Evolutionary conservation across 2,113 vertebrate genomes (phyloP).

Genomic region (Cyanistes caeruleus): DNA sequence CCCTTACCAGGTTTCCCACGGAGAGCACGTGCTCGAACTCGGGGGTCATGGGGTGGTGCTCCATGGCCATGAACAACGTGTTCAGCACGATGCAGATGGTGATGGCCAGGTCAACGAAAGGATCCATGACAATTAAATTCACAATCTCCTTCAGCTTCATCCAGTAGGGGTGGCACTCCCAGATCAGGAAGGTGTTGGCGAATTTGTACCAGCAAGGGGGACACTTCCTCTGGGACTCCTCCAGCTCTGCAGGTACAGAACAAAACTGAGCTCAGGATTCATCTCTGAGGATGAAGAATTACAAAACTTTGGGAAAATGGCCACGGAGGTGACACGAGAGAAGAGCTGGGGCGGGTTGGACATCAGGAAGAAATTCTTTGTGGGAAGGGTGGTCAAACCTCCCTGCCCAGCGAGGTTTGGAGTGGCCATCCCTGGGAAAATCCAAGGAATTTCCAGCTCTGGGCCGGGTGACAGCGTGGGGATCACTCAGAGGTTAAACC

Average conservation of each 20-base stretch:
- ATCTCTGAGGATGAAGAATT: background rate
- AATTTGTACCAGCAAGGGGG: slow-evolving; percentile 99
- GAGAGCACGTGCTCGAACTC: slow-evolving; percentile 84
- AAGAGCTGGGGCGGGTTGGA: background rate
- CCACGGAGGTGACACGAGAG: fast-evolving
- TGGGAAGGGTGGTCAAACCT: no score
- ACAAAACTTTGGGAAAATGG: background rate
- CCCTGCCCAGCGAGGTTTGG: background rate
- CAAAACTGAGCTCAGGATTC: background rate
- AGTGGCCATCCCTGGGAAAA: background rate
- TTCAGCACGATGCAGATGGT: slow-evolving; percentile 99
- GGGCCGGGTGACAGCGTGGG: fast-evolving
- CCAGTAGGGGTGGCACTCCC: slow-evolving; percentile 94
- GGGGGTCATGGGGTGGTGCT: slow-evolving; percentile 93
- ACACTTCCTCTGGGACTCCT: slow-evolving; percentile 95
- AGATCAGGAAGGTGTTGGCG: slow-evolving; percentile 92
- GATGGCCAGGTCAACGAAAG: slow-evolving; percentile 96
- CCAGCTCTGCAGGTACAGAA: slow-evolving; percentile 82
- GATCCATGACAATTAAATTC: slow-evolving; percentile 96
- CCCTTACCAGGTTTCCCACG: slow-evolving; percentile 93
- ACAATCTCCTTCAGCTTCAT: slow-evolving; percentile 92
- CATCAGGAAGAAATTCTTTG: background rate
- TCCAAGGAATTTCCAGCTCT: background rate
- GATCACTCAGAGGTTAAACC: fast-evolving
- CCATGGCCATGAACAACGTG: slow-evolving; percentile 98